A percentile compares a stretch with the other conserved stretches of the same genome.
Conservation (phyloP, 2,888 invertebrate species). For the Drosophila merina region DNA sequence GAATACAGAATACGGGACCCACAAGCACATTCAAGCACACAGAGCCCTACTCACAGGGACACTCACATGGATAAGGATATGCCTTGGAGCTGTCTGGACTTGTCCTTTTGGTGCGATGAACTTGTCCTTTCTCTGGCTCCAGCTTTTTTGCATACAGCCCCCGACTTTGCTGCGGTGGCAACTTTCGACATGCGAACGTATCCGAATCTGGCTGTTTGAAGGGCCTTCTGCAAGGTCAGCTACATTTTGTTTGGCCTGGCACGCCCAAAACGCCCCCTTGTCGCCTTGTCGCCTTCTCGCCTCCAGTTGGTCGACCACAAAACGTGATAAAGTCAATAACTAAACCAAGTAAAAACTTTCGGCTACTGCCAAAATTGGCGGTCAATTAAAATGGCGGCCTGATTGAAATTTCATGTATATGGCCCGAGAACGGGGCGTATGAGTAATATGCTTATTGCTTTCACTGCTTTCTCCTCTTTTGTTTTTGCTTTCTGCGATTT, state of each 20-base stretch:
- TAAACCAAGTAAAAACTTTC: slow-evolving; percentile 32
- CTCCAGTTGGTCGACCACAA: slow-evolving; percentile 45
- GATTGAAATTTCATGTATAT: slow-evolving; percentile 16
- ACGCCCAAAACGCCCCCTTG: not conserved
- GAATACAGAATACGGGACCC: slow-evolving; percentile 7
- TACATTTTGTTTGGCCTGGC: slow-evolving; percentile 17
- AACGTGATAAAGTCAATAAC: slow-evolving; percentile 61
- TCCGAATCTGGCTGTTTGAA: slow-evolving; percentile 40
- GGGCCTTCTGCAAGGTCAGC: slow-evolving; percentile 66
- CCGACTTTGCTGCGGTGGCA: slow-evolving; percentile 53
- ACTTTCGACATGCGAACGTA: slow-evolving; percentile 47
- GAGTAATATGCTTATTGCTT: slow-evolving; percentile 31
- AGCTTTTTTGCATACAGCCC: slow-evolving; percentile 28
- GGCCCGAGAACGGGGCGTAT: slow-evolving; percentile 20
- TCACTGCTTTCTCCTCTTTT: slow-evolving; percentile 6
- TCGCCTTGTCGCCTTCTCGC: not conserved
- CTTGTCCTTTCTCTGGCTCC: slow-evolving; percentile 51
- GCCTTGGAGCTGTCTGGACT: slow-evolving; percentile 62
- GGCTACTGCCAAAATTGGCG: slow-evolving; percentile 25
- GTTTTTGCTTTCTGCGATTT: slow-evolving; percentile 29
- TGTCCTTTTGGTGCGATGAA: slow-evolving; percentile 72
- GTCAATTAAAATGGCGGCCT: slow-evolving; percentile 58
- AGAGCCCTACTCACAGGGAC: not conserved
- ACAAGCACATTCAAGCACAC: slow-evolving; percentile 17
- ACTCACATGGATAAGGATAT: slow-evolving; percentile 47